These are phyloP conservation scores for Mizuhopecten yessoensis DNA, from an alignment of 1,140 invertebrate genomes.

Conservation along the genomic window DNA sequence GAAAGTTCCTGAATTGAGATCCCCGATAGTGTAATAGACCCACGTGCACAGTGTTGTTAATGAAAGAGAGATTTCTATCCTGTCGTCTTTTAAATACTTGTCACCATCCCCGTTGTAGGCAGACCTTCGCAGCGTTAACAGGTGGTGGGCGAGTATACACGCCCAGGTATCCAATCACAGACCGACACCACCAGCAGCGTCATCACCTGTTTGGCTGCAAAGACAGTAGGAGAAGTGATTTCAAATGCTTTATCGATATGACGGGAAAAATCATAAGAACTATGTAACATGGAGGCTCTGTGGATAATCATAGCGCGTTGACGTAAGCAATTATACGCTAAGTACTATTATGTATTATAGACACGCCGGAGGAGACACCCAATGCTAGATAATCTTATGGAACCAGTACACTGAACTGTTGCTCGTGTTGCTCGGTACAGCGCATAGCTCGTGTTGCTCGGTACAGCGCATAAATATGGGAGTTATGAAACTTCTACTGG, in stretches of 20 bases:
- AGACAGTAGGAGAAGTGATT: not conserved
- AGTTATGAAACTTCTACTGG: too few species aligned
- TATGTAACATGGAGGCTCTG: not conserved
- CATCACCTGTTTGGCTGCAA: slow-evolving; percentile 22
- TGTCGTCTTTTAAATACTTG: slow-evolving; percentile 27
- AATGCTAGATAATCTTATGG: too few species aligned
- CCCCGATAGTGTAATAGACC: not conserved
- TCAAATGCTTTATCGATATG: not conserved
- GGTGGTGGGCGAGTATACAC: not conserved
- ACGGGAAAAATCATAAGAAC: not conserved
- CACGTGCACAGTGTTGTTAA: not conserved
- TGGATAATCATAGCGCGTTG: too few species aligned
- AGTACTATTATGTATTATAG: too few species aligned
- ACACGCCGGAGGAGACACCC: too few species aligned
- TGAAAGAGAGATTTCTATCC: slow-evolving; percentile 7
- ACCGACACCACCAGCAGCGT: not conserved
- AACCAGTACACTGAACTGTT: too few species aligned
- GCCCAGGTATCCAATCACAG: not conserved
- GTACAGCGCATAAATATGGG: too few species aligned
- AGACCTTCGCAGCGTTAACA: slow-evolving; percentile 11
- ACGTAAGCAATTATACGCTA: too few species aligned
- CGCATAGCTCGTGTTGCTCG: too few species aligned
- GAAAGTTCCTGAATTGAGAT: slow-evolving; percentile 3
- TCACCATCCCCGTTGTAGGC: not conserved
- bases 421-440: too few species aligned